These are phyloP conservation scores for Sebastes umbrosus DNA, from an alignment of 2,797 vertebrate genomes.

Conservation along the genomic window DNA sequence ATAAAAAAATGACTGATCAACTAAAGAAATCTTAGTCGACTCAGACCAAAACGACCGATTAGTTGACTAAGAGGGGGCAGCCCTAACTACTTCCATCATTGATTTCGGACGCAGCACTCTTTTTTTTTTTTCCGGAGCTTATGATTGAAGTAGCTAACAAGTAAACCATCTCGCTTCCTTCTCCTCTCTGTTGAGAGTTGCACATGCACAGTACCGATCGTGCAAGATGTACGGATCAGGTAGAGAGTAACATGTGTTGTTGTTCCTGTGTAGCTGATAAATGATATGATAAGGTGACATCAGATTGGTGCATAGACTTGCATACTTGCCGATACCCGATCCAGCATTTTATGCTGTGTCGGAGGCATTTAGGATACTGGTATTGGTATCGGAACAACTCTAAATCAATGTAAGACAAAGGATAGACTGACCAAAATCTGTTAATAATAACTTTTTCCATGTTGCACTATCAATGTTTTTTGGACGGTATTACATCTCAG, in stretches of 20 bases:
- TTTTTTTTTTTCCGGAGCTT: too few species aligned
- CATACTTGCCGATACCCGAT: not conserved
- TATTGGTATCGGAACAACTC: not conserved
- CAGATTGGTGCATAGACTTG: not conserved
- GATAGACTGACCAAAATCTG: not conserved
- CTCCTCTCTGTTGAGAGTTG: too few species aligned
- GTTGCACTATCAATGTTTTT: not conserved
- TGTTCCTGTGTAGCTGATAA: not conserved
- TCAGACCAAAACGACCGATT: too few species aligned
- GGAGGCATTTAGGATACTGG: accelerated
- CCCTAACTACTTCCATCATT: too few species aligned
- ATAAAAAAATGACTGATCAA: too few species aligned
- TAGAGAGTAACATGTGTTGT: not conserved
- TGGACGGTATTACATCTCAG: not conserved
- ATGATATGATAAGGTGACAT: not conserved
- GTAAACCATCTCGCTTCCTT: accelerated
- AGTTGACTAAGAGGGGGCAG: too few species aligned
- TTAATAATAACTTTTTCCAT: not conserved
- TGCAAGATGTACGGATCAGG: too few species aligned
- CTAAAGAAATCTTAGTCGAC: too few species aligned
- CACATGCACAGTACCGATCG: too few species aligned
- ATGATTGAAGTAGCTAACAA: too few species aligned
- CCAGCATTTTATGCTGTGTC: not conserved
- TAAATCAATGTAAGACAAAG: not conserved
- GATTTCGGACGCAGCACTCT: accelerated